Percentiles rank a stretch among this genome's conserved stretches.
These are phyloP conservation scores for Coregonus suidteri DNA, from an alignment of 2,797 vertebrate genomes.

Conservation along the genomic window DNA sequence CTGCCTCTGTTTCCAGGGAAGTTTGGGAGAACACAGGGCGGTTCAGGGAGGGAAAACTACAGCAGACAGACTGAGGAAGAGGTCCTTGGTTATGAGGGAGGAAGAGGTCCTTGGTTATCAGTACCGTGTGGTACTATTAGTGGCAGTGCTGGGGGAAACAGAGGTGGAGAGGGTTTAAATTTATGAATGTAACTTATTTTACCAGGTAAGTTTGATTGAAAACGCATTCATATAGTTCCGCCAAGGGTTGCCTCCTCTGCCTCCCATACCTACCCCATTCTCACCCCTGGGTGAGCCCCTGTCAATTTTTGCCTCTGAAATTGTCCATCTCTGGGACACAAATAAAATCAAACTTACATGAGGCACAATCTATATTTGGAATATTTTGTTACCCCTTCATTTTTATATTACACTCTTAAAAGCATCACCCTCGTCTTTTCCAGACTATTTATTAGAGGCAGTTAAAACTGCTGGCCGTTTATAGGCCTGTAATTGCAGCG, in stretches of 20 bases:
- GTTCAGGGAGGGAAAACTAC: neutral
- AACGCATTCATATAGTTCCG: too few relatives aligned
- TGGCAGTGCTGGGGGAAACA: neutral
- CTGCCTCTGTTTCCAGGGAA: neutral
- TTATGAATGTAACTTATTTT: too few relatives aligned
- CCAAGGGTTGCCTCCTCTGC: neutral
- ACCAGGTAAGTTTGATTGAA: too few relatives aligned
- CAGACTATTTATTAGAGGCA: too few relatives aligned
- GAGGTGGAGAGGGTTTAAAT: too few relatives aligned
- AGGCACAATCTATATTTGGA: neutral
- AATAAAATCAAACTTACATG: neutral
- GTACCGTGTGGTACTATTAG: neutral
- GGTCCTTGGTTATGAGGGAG: neutral
- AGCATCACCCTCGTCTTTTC: neutral
- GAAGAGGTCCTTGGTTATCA: neutral
- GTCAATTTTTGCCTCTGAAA: too few relatives aligned
- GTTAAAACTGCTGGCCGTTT: constrained; percentile 12
- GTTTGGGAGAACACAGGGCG: neutral
- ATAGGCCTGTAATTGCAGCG: constrained; percentile 20
- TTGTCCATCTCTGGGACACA: neutral
- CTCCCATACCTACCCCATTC: neutral
- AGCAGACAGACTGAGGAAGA: neutral
- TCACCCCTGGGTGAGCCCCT: too few relatives aligned
- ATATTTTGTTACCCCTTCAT: neutral
- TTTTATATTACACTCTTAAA: neutral